Evolutionary conservation across 2,797 vertebrate genomes (phyloP).

Genomic region (Parauchenoglanis ngamensis): DNA sequence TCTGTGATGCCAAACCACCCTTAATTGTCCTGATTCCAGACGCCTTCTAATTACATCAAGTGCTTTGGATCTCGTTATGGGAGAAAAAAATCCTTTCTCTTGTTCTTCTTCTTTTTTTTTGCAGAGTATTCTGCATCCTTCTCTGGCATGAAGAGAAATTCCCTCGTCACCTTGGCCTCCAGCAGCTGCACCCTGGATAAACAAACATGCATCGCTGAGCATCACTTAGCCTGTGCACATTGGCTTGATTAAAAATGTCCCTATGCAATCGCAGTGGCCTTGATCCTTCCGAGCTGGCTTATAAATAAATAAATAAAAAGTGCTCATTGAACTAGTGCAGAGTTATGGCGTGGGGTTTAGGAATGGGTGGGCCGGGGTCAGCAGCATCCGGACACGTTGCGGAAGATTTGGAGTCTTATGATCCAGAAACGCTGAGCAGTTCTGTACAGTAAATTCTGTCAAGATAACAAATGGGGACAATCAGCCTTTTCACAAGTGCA

Average conservation of each 20-base stretch:
- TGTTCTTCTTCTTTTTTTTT: background rate
- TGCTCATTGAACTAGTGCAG: slow-evolving; percentile 61
- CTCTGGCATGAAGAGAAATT: slow-evolving; percentile 49
- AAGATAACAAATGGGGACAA: slow-evolving; percentile 11
- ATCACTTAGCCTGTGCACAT: slow-evolving; percentile 65
- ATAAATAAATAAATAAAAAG: slow-evolving; percentile 72
- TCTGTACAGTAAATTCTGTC: slow-evolving; percentile 20
- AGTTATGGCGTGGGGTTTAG: slow-evolving; percentile 5
- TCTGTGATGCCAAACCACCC: slow-evolving; percentile 68
- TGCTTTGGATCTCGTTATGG: slow-evolving; percentile 69
- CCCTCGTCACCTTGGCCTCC: slow-evolving; percentile 68
- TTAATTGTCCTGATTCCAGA: slow-evolving; percentile 76
- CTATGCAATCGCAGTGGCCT: slow-evolving; percentile 65
- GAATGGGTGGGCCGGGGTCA: background rate
- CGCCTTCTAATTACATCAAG: slow-evolving; percentile 72
- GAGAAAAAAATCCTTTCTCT: slow-evolving; percentile 59
- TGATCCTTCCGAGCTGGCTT: slow-evolving; percentile 59
- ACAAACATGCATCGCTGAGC: slow-evolving; percentile 68
- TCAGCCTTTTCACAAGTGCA: slow-evolving; percentile 17
- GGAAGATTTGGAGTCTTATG: background rate
- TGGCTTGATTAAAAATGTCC: slow-evolving; percentile 72
- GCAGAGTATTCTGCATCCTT: slow-evolving; percentile 39
- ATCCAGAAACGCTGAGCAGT: slow-evolving; percentile 17
- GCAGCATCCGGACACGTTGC: background rate
- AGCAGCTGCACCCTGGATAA: slow-evolving; percentile 73